phyloP scores from a whole-genome alignment of 1,140 invertebrate species.

The Lithobius niger region DNA sequence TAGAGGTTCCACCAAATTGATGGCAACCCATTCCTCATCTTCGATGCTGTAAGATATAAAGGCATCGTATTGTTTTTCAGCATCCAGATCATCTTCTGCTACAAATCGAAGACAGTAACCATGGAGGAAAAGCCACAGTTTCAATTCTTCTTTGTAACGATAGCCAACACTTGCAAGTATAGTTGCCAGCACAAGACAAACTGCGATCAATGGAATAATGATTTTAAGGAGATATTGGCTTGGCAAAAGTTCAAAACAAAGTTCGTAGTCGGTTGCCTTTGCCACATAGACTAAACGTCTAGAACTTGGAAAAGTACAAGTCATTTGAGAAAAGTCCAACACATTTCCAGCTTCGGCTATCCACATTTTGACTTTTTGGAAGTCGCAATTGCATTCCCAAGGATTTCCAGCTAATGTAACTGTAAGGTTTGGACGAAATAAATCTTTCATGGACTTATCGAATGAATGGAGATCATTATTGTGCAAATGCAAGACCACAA shows the following conservation, averaged over 20 bases:
- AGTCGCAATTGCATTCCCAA: background rate
- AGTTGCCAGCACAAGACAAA: background rate
- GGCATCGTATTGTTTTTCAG: slow-evolving; percentile 4
- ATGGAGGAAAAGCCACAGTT: background rate
- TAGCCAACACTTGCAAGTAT: background rate
- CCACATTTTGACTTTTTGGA: background rate
- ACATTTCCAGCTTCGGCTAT: background rate
- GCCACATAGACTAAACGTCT: background rate
- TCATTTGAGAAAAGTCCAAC: background rate
- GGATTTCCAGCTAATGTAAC: background rate
- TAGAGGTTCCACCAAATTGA: background rate
- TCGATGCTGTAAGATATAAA: background rate
- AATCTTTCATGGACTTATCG: background rate
- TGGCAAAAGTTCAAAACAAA: background rate
- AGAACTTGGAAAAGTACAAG: background rate
- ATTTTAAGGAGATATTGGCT: background rate
- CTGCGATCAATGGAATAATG: background rate
- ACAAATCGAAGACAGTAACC: background rate
- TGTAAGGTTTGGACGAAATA: background rate
- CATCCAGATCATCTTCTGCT: background rate
- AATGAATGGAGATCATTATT: background rate
- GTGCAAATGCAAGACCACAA: background rate
- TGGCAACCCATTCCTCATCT: slow-evolving; percentile 3
- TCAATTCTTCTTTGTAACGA: background rate
- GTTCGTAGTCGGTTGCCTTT: background rate